These are phyloP conservation scores for Daubentonia madagascariensis DNA, from an alignment of 2,113 vertebrate genomes.

Conservation along the genomic window DNA sequence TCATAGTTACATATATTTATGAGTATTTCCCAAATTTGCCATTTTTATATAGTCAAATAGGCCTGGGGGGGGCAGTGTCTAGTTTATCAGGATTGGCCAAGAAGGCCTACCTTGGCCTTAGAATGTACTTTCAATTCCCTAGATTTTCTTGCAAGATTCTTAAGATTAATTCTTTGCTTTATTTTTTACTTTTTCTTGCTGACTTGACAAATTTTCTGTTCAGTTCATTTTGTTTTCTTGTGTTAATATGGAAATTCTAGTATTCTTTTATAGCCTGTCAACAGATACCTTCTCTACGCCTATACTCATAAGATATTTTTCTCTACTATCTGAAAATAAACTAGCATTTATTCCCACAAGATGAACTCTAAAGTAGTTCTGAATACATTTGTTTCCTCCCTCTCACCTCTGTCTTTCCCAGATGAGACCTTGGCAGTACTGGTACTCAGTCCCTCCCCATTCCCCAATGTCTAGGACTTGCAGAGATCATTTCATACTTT, in stretches of 20 bases:
- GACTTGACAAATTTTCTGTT: neutral
- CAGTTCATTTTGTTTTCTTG: neutral
- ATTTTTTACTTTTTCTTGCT: neutral
- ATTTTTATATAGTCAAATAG: neutral
- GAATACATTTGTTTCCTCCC: neutral
- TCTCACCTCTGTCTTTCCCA: neutral
- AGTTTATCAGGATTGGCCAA: neutral
- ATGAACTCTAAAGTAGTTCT: neutral
- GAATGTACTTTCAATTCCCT: neutral
- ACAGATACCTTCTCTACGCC: neutral
- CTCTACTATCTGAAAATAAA: neutral
- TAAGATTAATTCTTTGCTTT: neutral
- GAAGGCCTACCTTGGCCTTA: neutral
- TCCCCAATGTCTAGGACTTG: neutral
- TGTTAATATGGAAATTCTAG: neutral
- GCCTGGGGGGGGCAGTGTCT: neutral
- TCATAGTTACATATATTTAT: neutral
- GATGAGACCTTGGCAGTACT: neutral
- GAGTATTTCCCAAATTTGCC: neutral
- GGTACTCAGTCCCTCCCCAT: fast-evolving
- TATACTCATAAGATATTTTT: neutral
- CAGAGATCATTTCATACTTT: neutral
- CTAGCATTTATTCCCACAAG: neutral
- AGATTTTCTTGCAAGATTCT: constrained; percentile 8
- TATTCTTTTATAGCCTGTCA: neutral